Evolutionary conservation across 2,797 vertebrate species (phyloP), one percentile per base, ranked within the genome.

Genomic region (Phoeniculus purpureus): DNA sequence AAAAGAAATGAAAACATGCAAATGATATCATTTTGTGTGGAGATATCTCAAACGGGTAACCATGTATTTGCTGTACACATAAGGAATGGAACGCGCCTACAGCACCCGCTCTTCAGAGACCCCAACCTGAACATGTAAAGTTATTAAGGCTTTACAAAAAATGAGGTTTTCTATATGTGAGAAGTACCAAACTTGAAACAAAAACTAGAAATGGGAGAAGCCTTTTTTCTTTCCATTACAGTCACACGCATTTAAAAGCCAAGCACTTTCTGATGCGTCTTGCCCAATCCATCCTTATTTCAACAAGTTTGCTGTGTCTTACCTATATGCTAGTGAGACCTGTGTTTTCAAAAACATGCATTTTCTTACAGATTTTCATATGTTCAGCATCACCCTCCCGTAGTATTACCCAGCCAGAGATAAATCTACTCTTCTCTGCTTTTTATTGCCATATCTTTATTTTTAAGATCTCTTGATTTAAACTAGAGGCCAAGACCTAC

Each of bases 1-100:
- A 76, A 83, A 95, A 78, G 58, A 90, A 85, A 74, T 84, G 59
- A 85, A 94, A 95, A 78, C 32, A 70, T 81, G 64, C 78, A 95
- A 95, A 95, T 92, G 87, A 85, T 83, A 89, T 76, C 7, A 78
- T 93, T 94, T 91, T 95, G 25, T 71, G 87, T 91, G 91, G 78
- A 91, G 64, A 72, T 59, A 84, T 94, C 84, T 96, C 79, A 90
- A 87, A 89, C 73, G 37, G 22, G 8, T 66, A 67, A 52, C 26
- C 61, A 3, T 54, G 15, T 34, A 22, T 76, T 61, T 62, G 50
- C 21, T 50, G 26, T 9, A 7, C 9, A 26, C 17, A 25, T 29
- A 15, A 65, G 14, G 31, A 68, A 50, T 31, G 12, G 21, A 85
- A 78, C 45, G 23, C 21, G 34, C 14, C 43, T 48, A 12, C 13